Conservation (phyloP, 2,888 invertebrate genomes). For the Cataglyphis livida region DNA sequence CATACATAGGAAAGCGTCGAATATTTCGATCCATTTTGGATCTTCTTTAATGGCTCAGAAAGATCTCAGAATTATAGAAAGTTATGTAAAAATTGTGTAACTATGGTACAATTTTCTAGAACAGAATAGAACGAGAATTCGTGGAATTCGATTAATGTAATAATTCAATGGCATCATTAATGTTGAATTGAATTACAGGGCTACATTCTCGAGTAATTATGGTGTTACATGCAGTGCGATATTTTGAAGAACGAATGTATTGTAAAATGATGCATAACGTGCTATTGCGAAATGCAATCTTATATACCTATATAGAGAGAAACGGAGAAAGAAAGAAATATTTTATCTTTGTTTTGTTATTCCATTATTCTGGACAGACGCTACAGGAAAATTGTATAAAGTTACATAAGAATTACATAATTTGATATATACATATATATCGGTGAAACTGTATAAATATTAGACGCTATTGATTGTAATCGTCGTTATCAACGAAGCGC, state of each 20-base stretch:
- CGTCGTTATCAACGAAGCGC: conserved; percentile 26
- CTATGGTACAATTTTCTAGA: neutral
- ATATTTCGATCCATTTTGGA: conserved; percentile 3
- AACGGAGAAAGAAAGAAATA: neutral
- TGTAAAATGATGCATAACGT: neutral
- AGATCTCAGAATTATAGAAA: conserved; percentile 1
- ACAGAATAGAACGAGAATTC: neutral
- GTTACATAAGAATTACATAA: conserved; percentile 22
- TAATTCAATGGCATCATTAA: neutral
- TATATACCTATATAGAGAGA: neutral
- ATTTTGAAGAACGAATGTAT: neutral
- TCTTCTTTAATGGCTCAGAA: neutral
- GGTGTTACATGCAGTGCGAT: neutral
- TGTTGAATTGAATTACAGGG: conserved; percentile 3
- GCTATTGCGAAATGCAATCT: conserved; percentile 34
- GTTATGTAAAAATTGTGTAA: conserved; percentile 30
- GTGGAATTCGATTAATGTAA: neutral
- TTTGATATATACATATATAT: conserved; percentile 1
- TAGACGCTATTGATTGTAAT: conserved; percentile 13
- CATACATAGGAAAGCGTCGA: neutral
- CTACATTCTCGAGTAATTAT: neutral
- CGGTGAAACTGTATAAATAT: conserved; percentile 23
- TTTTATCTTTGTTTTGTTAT: conserved; percentile 8
- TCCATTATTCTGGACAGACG: neutral
- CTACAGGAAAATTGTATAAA: neutral